A percentile compares a stretch with the other conserved stretches of the same genome.
Evolutionary conservation across 2,888 invertebrate species (phyloP).

Genomic region (Drosophila mimica): DNA sequence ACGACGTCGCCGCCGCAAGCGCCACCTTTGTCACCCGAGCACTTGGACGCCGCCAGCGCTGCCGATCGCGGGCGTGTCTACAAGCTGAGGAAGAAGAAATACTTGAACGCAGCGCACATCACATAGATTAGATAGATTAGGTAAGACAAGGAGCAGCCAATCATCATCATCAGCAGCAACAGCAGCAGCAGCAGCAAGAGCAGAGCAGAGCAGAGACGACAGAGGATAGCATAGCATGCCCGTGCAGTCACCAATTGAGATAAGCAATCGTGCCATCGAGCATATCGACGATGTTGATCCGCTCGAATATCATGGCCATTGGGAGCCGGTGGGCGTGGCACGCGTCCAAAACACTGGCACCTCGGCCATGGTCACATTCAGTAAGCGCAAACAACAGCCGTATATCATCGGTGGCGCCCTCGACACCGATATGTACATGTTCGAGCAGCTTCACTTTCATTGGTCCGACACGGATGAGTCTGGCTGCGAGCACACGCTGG

Average conservation of each 20-base stretch:
- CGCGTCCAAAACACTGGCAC: conserved; percentile 84
- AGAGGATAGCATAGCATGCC: conserved; percentile 77
- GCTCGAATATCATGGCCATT: conserved; percentile 85
- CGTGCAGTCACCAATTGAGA: conserved; percentile 85
- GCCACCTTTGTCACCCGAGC: conserved; percentile 72
- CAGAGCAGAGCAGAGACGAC: conserved; percentile 11
- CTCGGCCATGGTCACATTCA: conserved; percentile 88
- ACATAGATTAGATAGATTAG: conserved; percentile 59
- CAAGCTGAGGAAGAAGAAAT: conserved; percentile 83
- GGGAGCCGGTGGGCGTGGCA: conserved; percentile 85
- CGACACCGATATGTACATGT: conserved; percentile 88
- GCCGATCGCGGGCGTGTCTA: conserved; percentile 83
- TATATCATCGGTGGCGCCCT: conserved; percentile 88
- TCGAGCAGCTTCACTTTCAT: conserved; percentile 93
- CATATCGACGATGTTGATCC: conserved; percentile 85
- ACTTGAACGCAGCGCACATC: conserved; percentile 73
- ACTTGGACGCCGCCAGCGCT: conserved; percentile 76
- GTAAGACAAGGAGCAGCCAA: not conserved
- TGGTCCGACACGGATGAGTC: conserved; percentile 91
- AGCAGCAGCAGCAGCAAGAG: not conserved
- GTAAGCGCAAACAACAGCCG: conserved; percentile 86
- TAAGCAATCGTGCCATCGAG: conserved; percentile 84
- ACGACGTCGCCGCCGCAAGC: conserved; percentile 83
- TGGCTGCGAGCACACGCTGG: conserved; percentile 92
- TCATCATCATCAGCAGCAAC: not conserved